Percentiles rank a stretch among this genome's conserved stretches.
These are phyloP conservation scores for Acipenser transmontanus DNA, from an alignment of 2,797 vertebrate species.

Conservation along the genomic window DNA sequence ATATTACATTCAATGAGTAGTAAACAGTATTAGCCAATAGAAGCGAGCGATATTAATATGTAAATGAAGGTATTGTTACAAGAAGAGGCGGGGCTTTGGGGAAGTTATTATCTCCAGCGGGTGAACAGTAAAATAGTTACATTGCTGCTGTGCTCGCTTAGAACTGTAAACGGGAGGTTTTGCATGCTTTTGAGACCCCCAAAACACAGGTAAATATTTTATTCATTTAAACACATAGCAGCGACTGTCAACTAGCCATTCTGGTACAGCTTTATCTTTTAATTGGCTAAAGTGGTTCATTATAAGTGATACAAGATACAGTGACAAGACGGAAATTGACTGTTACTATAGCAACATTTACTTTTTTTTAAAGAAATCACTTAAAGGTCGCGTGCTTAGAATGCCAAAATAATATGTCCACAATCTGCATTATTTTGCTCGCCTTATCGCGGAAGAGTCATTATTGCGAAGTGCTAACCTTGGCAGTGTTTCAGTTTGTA, in stretches of 20 bases:
- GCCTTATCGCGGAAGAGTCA: too few relatives aligned
- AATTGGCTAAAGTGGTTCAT: slow-evolving; percentile 7
- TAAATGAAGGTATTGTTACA: slow-evolving; percentile 22
- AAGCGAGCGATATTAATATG: slow-evolving; percentile 28
- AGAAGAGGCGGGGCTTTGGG: slow-evolving; percentile 13
- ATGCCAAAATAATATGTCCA: background rate
- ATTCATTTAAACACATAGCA: slow-evolving; percentile 2
- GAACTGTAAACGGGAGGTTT: slow-evolving; percentile 31
- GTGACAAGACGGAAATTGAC: slow-evolving; percentile 41
- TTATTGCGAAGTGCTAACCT: too few relatives aligned
- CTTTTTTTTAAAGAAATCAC: slow-evolving; percentile 15
- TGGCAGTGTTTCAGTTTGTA: too few relatives aligned
- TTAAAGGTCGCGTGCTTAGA: slow-evolving; percentile 11
- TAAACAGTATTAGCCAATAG: slow-evolving; percentile 18
- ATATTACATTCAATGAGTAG: slow-evolving; percentile 20
- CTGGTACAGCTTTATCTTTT: slow-evolving; percentile 4
- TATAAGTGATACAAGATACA: slow-evolving; percentile 17
- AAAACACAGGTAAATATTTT: slow-evolving; percentile 47
- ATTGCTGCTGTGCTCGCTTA: slow-evolving; percentile 32
- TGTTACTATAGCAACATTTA: slow-evolving; percentile 61
- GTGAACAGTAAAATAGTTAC: slow-evolving; percentile 32
- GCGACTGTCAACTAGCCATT: background rate
- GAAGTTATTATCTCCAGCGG: slow-evolving; percentile 31
- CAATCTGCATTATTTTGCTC: background rate
- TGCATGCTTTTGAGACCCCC: slow-evolving; percentile 40